Conservation (phyloP, 2,888 invertebrate genomes). For the Drosophila neonasuta region DNA sequence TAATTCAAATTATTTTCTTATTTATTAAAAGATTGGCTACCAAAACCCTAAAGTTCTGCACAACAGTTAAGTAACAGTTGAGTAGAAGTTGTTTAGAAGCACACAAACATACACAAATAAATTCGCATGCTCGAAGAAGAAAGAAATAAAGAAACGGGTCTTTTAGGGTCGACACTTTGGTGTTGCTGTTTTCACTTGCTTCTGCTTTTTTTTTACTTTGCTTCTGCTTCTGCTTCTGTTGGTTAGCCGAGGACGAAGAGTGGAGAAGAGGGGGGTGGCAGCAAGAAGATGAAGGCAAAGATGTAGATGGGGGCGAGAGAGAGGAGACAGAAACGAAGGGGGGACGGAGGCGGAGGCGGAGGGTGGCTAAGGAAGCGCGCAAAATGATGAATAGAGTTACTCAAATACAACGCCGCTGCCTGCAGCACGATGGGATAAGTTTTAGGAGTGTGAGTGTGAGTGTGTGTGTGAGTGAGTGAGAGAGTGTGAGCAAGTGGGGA, state of each 20-base stretch:
- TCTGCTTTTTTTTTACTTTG: not conserved
- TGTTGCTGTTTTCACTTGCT: not conserved
- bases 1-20: too few relatives aligned
- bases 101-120: too few relatives aligned
- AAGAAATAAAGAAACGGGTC: not conserved
- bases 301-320: not conserved
- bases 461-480: not conserved
- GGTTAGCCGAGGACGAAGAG: slow-evolving; percentile 47
- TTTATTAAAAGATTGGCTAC: too few relatives aligned
- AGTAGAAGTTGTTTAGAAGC: too few relatives aligned
- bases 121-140: too few relatives aligned
- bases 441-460: slow-evolving; percentile 1
- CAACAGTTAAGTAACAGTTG: too few relatives aligned
- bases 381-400: slow-evolving; percentile 77
- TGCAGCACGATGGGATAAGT: slow-evolving; percentile 17
- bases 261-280: not conserved
- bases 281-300: slow-evolving; percentile 1
- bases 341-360: not conserved
- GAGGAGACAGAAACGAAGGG: not conserved
- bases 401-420: slow-evolving; percentile 58
- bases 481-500: not conserved
- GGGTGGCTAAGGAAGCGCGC: slow-evolving; percentile 55
- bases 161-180: not conserved
- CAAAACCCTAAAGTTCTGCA: too few relatives aligned
- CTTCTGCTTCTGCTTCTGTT: slow-evolving; percentile 35